Conservation (phyloP, 2,797 vertebrate genomes). For the Aldrovandia affinis region DNA sequence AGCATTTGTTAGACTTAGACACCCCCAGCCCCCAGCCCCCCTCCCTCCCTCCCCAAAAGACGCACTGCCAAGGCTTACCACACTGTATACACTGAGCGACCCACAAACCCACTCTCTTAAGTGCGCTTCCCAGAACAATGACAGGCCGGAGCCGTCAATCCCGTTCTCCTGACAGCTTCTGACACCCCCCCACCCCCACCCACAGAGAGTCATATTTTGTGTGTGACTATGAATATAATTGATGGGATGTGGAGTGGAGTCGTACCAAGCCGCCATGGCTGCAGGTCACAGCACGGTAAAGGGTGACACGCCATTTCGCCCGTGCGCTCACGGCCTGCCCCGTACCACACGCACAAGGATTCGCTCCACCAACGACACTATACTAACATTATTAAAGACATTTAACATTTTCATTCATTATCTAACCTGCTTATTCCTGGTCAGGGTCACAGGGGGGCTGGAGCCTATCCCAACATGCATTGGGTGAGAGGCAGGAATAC, state of each 20-base stretch:
- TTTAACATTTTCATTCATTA: constrained; percentile 67
- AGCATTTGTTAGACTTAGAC: constrained; percentile 15
- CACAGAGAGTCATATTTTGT: constrained; percentile 42
- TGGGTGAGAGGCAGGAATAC: no score
- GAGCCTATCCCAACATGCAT: no score
- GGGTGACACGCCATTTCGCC: constrained; percentile 63
- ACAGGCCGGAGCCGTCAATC: constrained; percentile 64
- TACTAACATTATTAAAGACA: constrained; percentile 61
- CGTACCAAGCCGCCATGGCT: constrained; percentile 56
- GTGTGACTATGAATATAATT: constrained; percentile 42
- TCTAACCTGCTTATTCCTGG: no score
- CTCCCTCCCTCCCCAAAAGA: not conserved
- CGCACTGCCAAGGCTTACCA: constrained; percentile 58
- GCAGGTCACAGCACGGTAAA: constrained; percentile 55
- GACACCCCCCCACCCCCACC: constrained; percentile 60
- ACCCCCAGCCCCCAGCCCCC: not conserved
- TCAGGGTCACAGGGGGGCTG: no score
- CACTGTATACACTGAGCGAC: constrained; percentile 67
- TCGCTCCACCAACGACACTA: constrained; percentile 45
- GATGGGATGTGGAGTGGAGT: constrained; percentile 43
- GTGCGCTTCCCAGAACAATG: constrained; percentile 69
- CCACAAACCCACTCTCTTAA: constrained; percentile 65
- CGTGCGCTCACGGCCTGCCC: constrained; percentile 55
- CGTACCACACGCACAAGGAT: constrained; percentile 62
- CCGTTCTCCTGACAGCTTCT: constrained; percentile 52